Percentiles rank a stretch among this genome's conserved stretches.
These are phyloP conservation scores for Pelecanus crispus DNA, from an alignment of 2,113 vertebrate species.

Conservation along the genomic window DNA sequence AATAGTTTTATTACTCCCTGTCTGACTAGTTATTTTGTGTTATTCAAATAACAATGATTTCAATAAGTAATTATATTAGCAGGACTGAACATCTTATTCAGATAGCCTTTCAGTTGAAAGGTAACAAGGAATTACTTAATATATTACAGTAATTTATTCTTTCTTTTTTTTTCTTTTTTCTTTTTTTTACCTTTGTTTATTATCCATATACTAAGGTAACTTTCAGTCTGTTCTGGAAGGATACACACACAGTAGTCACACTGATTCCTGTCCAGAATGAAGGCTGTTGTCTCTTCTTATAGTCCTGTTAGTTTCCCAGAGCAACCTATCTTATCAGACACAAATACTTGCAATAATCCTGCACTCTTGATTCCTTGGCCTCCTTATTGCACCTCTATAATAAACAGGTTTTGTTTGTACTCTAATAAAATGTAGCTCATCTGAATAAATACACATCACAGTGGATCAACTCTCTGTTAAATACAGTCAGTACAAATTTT, in stretches of 20 bases:
- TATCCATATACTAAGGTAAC: not conserved
- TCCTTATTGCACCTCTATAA: not conserved
- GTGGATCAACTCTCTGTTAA: not conserved
- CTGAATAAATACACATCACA: not conserved
- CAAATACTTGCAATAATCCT: not conserved
- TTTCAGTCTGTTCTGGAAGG: not conserved
- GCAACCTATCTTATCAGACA: not conserved
- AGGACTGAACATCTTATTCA: not conserved
- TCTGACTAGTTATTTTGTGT: slow-evolving; percentile 20
- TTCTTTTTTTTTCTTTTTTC: not conserved
- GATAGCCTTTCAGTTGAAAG: not conserved
- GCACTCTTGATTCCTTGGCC: not conserved
- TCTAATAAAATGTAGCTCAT: not conserved
- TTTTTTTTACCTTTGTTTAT: not conserved
- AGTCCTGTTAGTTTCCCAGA: not conserved
- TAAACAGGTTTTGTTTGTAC: not conserved
- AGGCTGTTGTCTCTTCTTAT: not conserved
- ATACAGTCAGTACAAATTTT: not conserved
- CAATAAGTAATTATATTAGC: slow-evolving; percentile 27
- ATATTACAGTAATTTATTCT: not conserved
- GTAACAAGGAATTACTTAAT: not conserved
- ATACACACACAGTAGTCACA: not conserved
- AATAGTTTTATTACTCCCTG: slow-evolving; percentile 42
- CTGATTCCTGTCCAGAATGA: not conserved
- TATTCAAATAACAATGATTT: not conserved